These are phyloP conservation scores for Phoeniculus purpureus DNA, from an alignment of 2,797 vertebrate species.

Conservation along the genomic window DNA sequence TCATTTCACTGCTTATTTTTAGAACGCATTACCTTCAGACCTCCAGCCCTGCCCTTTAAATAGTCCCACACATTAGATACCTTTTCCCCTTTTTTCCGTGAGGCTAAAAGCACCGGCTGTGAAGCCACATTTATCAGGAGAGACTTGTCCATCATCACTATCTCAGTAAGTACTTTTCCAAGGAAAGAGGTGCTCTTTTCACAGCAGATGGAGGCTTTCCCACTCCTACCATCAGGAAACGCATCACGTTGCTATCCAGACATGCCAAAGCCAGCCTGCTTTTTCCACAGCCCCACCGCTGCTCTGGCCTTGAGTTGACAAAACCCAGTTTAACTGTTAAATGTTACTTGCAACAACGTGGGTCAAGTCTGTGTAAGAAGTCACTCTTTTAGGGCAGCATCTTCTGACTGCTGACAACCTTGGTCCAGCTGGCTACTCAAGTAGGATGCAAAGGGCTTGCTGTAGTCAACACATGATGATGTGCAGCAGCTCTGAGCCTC, in stretches of 20 bases:
- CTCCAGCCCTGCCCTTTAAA: neutral
- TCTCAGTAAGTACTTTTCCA: slow-evolving; percentile 39
- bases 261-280: slow-evolving; percentile 50
- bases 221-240: slow-evolving; percentile 21
- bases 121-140: slow-evolving; percentile 16
- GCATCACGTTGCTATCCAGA: neutral
- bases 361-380: neutral
- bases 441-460: neutral
- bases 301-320: slow-evolving; percentile 17
- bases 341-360: neutral
- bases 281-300: slow-evolving; percentile 15
- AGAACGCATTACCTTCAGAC: slow-evolving; percentile 39
- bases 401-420: neutral
- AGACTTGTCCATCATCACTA: slow-evolving; percentile 35
- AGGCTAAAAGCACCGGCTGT: neutral
- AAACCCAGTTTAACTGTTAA: neutral
- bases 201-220: slow-evolving; percentile 46
- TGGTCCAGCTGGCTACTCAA: neutral
- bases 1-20: slow-evolving; percentile 27
- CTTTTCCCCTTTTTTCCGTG: slow-evolving; percentile 3
- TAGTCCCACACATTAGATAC: neutral
- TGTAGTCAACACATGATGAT: neutral
- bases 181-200: neutral
- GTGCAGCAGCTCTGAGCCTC: neutral
- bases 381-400: neutral